Evolutionary conservation across 2,113 vertebrate genomes (phyloP), one percentile per base, ranked within the genome.

Genomic region (Caretta caretta): DNA sequence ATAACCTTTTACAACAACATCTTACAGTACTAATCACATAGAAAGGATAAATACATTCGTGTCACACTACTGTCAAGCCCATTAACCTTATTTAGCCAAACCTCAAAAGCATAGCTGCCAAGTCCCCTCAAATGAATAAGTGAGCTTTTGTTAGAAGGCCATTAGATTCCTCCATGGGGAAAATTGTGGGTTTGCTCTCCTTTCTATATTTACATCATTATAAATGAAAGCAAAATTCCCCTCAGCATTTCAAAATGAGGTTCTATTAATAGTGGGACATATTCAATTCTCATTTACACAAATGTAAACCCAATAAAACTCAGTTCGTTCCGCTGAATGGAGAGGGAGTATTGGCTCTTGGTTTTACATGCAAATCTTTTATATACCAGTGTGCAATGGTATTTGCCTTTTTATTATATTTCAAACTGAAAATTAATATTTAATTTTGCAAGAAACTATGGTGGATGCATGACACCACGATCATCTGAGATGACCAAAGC

Each of bases 21-120:
- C 48, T 65, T 86, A 27, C 29, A 84, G 6, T 22, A 80, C 69
- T 38, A 89, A 96, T 65, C 85, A 92, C 72, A 94, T 94, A 65
- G 80, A 84, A 95, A 54, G 46, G n/a, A 51, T 31, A 31, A 76
- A 75, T 59, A 81, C 42, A 51, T 3, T 87, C 88, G 13, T 46
- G 13, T 54, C 48, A 83, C 10, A 22, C 0, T 0, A 83, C n/a
- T 62, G 59, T 82, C 48, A 91, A 84, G 38, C 10, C 17, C 76
- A 56, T 38, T 87, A 59, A 90, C 79, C 65, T 93, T 69, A 35
- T 76, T 84, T 72, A 83, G 83, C 46, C 19, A 78, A 81, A 75
- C 57, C n/a, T 93, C 90, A 86, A 65, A 89, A 88, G 35, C 0
- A 1, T 2, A 93, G 62, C 27, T 79, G 85, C 25, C 56, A 79